Conservation (phyloP, 1,140 invertebrate species). For the Drosophila ogumai region DNA sequence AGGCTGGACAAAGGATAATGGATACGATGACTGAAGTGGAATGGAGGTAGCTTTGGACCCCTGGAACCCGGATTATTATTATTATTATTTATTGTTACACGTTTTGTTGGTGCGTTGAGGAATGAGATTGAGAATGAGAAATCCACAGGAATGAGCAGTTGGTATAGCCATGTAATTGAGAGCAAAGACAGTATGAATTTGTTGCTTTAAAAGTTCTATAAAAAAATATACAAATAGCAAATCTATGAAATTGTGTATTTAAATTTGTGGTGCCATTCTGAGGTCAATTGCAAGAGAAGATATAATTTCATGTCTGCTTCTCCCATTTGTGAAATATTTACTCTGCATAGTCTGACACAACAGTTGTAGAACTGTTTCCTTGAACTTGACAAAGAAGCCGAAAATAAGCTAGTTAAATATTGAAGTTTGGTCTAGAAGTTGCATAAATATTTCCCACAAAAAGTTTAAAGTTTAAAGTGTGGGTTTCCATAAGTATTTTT, state of each 20-base stretch:
- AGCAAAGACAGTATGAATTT: slow-evolving; percentile 37
- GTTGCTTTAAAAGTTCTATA: slow-evolving; percentile 42
- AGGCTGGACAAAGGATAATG: background rate
- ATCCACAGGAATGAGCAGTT: slow-evolving; percentile 19
- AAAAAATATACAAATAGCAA: slow-evolving; percentile 32
- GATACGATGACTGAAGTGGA: background rate
- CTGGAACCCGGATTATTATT: slow-evolving; percentile 22
- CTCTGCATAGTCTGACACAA: background rate
- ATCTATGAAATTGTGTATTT: background rate
- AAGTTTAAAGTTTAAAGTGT: background rate
- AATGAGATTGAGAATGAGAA: background rate
- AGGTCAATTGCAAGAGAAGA: too few species aligned
- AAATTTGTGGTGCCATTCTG: too few species aligned
- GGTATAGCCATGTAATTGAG: slow-evolving; percentile 34
- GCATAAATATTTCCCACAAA: background rate
- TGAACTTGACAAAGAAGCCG: slow-evolving; percentile 1
- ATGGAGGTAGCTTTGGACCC: slow-evolving; percentile 6
- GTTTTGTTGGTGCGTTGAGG: slow-evolving; percentile 9
- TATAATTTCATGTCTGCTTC: too few species aligned
- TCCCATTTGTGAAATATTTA: background rate
- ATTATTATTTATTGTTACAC: slow-evolving; percentile 26
- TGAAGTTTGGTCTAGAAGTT: background rate
- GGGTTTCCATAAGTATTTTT: background rate
- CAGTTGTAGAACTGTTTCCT: background rate
- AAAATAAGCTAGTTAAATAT: background rate